Conservation (phyloP, 2,888 invertebrate species). For the Heliconius ethilla region DNA sequence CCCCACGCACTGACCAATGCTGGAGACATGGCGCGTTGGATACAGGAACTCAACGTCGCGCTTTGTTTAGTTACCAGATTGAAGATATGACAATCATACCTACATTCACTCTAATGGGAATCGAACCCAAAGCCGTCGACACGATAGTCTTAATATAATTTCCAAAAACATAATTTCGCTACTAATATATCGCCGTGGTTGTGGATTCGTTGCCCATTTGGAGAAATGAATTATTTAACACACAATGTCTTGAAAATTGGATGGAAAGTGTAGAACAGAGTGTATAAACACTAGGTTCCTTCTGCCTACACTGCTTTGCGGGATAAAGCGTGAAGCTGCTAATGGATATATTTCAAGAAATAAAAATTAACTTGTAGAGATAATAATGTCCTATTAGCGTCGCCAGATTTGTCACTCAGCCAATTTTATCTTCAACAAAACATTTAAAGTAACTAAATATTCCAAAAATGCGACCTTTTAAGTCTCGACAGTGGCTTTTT, state of each 20-base stretch:
- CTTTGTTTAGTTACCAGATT: neutral
- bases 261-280: too few relatives aligned
- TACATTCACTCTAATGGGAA: too few relatives aligned
- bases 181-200: too few relatives aligned
- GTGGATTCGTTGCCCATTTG: too few relatives aligned
- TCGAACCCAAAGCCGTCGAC: too few relatives aligned
- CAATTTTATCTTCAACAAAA: slow-evolving; percentile 17
- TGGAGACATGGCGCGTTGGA: neutral
- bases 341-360: neutral
- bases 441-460: slow-evolving; percentile 21
- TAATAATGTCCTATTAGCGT: neutral
- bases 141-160: too few relatives aligned
- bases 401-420: neutral
- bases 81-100: too few relatives aligned
- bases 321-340: neutral
- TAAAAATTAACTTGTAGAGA: neutral
- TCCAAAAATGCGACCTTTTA: slow-evolving; percentile 35
- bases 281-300: too few relatives aligned
- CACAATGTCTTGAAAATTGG: too few relatives aligned
- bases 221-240: too few relatives aligned
- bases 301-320: too few relatives aligned
- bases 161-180: too few relatives aligned
- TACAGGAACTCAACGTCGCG: neutral
- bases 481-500: slow-evolving; percentile 41
- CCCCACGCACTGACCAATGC: neutral